Evolutionary conservation across 2,113 vertebrate species (phyloP).

Genomic region (Lates calcarifer): DNA sequence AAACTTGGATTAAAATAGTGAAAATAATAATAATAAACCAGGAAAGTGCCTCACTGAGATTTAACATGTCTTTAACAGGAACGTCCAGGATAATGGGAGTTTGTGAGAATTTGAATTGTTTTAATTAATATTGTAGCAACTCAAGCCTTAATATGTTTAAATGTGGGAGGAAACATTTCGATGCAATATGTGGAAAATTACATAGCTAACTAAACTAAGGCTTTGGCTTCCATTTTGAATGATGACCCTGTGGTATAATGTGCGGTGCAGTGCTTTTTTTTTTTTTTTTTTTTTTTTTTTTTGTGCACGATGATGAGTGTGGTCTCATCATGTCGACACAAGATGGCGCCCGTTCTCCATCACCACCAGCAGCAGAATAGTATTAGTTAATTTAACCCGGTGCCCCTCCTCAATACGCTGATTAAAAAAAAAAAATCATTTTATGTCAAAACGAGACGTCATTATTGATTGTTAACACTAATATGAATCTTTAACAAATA

Average conservation of each 20-base stretch:
- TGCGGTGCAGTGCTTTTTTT: neutral
- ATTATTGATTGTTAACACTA: neutral
- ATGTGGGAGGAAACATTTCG: neutral
- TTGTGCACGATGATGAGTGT: too few relatives aligned
- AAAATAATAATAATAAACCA: neutral
- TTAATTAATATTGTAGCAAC: neutral
- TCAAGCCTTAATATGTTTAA: too few relatives aligned
- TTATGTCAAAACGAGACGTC: neutral
- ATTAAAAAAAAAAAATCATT: neutral
- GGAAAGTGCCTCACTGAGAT: neutral
- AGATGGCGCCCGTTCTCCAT: conserved; percentile 63
- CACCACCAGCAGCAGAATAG: neutral
- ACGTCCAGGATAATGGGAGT: too few relatives aligned
- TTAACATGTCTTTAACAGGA: neutral
- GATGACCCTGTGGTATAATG: neutral
- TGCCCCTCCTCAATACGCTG: neutral
- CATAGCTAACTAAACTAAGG: neutral
- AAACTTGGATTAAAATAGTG: neutral
- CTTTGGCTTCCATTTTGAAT: conserved; percentile 29
- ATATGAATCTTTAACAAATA: neutral
- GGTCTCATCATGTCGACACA: conserved; percentile 6
- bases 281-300: fast-evolving
- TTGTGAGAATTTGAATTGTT: neutral
- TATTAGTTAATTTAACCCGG: neutral
- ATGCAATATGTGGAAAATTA: neutral